phyloP scores from a whole-genome alignment of 2,113 vertebrate genomes.

The Natator depressus region DNA sequence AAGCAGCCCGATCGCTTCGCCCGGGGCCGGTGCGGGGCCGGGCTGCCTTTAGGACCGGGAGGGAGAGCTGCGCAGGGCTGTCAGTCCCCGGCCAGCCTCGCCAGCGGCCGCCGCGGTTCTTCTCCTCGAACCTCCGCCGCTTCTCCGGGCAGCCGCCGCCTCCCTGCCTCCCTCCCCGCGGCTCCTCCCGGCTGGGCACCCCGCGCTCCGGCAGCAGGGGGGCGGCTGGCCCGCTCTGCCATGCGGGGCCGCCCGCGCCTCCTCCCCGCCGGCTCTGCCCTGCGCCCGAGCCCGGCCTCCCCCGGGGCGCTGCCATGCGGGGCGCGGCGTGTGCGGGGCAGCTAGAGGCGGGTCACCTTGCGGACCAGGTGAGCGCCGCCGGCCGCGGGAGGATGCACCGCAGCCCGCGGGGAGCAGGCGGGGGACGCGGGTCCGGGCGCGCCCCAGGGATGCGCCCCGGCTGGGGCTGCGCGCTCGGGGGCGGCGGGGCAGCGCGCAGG shows the following conservation, averaged over 20 bases:
- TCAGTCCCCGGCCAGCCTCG: not conserved
- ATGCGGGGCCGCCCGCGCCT: too few relatives aligned
- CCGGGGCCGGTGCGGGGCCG: not conserved
- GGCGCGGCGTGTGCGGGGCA: not conserved
- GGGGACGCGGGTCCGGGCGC: not conserved
- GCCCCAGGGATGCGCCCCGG: not conserved
- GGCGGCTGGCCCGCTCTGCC: too few relatives aligned
- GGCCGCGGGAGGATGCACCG: not conserved
- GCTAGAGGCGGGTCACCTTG: not conserved
- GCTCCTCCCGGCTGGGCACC: too few relatives aligned
- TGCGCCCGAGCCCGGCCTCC: not conserved
- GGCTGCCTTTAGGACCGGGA: not conserved
- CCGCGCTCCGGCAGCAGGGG: too few relatives aligned
- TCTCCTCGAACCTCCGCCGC: too few relatives aligned
- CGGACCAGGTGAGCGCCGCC: not conserved
- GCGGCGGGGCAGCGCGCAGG: not conserved
- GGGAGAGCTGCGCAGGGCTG: not conserved
- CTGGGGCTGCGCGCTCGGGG: not conserved
- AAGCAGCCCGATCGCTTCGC: too few relatives aligned
- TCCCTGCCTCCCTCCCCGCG: too few relatives aligned
- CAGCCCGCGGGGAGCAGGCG: not conserved
- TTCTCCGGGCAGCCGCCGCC: not conserved
- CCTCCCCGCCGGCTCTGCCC: too few relatives aligned
- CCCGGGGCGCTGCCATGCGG: not conserved
- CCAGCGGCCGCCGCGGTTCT: not conserved